phyloP scores from a whole-genome alignment of 2,888 invertebrate genomes.

The Bombylius major region DNA sequence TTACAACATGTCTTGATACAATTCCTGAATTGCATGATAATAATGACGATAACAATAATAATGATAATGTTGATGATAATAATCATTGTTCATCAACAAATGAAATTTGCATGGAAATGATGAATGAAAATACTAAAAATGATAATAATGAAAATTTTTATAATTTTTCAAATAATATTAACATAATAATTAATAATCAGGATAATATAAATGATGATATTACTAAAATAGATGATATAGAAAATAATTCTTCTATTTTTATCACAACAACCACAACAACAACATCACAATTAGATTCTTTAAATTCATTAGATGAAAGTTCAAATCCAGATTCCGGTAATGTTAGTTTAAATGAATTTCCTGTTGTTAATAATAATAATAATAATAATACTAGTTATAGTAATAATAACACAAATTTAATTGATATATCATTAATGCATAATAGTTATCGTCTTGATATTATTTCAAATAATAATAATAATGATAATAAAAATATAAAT shows the following conservation, averaged over 20 bases:
- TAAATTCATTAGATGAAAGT: conserved; percentile 25
- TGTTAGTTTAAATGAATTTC: conserved; percentile 32
- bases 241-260: neutral
- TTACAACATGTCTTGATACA: conserved; percentile 5
- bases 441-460: conserved; percentile 18
- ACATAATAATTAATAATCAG: conserved; percentile 17
- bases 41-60: neutral
- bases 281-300: conserved; percentile 23
- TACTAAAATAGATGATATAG: neutral
- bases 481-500: too few species aligned
- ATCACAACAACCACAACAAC: conserved; percentile 2
- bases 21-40: conserved; percentile 12
- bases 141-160: conserved; percentile 18
- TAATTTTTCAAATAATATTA: conserved; percentile 29
- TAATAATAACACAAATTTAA: conserved; percentile 6
- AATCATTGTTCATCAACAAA: too few species aligned
- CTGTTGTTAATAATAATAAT: conserved; percentile 14
- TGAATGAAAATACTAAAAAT: neutral
- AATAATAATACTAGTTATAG: conserved; percentile 5
- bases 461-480: neutral
- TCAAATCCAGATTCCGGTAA: conserved; percentile 36
- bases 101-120: conserved; percentile 2
- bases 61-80: neutral
- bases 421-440: conserved; percentile 26
- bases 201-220: neutral